Base-by-base conservation (phyloP, 1,140 invertebrate genomes). In the Trachymyrmex cornetzi region DNA sequence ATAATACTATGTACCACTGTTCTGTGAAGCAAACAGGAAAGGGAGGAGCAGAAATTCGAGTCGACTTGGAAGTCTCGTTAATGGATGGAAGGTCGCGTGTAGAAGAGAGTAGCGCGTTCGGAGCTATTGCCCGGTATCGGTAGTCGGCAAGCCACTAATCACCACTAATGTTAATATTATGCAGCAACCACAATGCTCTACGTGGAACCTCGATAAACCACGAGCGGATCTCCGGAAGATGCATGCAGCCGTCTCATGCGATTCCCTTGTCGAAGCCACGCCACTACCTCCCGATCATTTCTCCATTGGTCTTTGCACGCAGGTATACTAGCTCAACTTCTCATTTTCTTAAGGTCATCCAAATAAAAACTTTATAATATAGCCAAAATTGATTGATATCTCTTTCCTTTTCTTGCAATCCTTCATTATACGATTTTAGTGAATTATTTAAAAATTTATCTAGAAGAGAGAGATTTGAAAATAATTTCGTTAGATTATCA, bases 91-190 rank as follows among this genome's bases (percentile, higher is more conserved):
- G 91, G 90, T 92, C 88, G 91, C 90, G 90, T 92, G 91, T 93
- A 74, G 85, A 84, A 91, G 87, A 88, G 89, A 89, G 88, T 88
- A 91, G 66, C 87, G 27, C 77, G 86, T 89, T 88, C 88, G 74
- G 63, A 87, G 85, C 67, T 92, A 91, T 93, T 92, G 93, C 90
- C 64, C 85, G 81, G 88, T 86, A 91, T 90, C 88, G 81, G 27
- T 80, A 85, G 79, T 90, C 88, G 64, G 92, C 92, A 91, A 89
- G 92, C 90, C 93, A 94, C 93, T 95, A 95, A 95, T 95, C 93
- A 94, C 91, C 91, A 88, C 91, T 94, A 95, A 95, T 94, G 93
- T 93, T 95, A 95, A 95, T 94, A 95, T 94, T 94, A 95, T 95
- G 93, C 94, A 93, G 93, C 89, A 85, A 89, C 89, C 91, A 94